Percentiles rank a stretch among this genome's conserved stretches.
Conservation (phyloP, 2,113 vertebrate species). For the Corydoras sp. region DNA sequence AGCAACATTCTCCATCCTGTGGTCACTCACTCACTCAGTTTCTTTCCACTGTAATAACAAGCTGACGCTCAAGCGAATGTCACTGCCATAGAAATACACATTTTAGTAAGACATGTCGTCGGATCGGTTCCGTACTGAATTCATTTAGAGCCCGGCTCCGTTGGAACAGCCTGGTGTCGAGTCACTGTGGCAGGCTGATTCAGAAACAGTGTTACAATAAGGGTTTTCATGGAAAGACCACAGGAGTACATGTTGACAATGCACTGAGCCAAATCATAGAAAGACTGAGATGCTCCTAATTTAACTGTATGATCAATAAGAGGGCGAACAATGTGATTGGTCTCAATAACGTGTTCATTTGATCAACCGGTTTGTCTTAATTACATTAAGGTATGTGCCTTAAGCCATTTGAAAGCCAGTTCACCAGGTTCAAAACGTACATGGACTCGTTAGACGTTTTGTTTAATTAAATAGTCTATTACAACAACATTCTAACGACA, state of each 20-base stretch:
- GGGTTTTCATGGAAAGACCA: neutral
- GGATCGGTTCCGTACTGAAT: conserved; percentile 16
- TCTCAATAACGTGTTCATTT: neutral
- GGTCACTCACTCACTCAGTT: neutral
- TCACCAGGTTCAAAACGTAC: neutral
- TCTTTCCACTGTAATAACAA: conserved; percentile 3
- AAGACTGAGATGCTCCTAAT: neutral
- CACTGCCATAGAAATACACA: conserved; percentile 5
- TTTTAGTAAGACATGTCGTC: conserved; percentile 23
- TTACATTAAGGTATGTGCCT: neutral
- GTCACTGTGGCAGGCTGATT: neutral
- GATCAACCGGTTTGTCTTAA: neutral
- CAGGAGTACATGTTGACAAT: neutral
- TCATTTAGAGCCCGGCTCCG: conserved; percentile 23
- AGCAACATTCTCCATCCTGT: conserved; percentile 16
- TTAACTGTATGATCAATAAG: neutral
- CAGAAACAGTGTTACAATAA: neutral
- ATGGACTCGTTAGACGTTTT: neutral
- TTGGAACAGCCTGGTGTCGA: neutral
- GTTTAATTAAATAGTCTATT: no score
- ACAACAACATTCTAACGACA: no score
- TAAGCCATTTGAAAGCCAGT: neutral
- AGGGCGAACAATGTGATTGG: neutral
- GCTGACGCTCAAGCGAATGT: conserved; percentile 3
- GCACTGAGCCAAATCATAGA: neutral